These are phyloP conservation scores for Autographa pulchrina DNA, from an alignment of 2,888 invertebrate species.

Conservation along the genomic window DNA sequence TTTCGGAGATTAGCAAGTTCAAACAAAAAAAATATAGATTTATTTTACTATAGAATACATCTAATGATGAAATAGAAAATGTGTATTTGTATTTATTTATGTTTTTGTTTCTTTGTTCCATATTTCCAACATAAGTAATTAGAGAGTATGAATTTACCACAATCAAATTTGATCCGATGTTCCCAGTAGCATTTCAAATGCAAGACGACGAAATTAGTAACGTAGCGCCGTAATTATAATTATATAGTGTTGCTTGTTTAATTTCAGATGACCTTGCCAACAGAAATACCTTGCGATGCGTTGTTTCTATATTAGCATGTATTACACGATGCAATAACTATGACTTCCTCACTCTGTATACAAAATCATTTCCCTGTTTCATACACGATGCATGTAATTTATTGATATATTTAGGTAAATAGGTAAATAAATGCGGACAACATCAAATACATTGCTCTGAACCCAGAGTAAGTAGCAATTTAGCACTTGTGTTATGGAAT, in stretches of 20 bases:
- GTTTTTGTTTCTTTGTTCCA: no score
- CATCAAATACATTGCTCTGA: no score
- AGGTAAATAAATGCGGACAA: no score
- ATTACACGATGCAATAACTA: conserved; percentile 24
- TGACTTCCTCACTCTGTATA: conserved; percentile 41
- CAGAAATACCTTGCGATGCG: conserved; percentile 43
- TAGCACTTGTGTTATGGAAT: no score
- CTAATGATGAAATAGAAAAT: no score
- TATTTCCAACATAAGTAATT: no score
- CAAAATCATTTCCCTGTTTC: not conserved
- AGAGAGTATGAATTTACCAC: not conserved
- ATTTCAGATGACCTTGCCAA: conserved; percentile 43
- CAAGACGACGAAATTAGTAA: conserved; percentile 23
- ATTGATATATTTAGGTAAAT: not conserved
- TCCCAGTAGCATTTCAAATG: not conserved
- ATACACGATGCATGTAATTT: not conserved
- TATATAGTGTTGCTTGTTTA: conserved; percentile 22
- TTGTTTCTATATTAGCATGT: conserved; percentile 24
- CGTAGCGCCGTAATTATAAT: conserved; percentile 32
- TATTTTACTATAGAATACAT: no score
- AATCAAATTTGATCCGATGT: not conserved
- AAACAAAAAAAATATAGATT: no score
- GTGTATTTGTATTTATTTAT: no score
- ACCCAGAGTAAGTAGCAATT: no score
- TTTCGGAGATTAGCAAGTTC: no score